Evolutionary conservation across 2,888 invertebrate species (phyloP).

Genomic region (Spisula subtruncata): DNA sequence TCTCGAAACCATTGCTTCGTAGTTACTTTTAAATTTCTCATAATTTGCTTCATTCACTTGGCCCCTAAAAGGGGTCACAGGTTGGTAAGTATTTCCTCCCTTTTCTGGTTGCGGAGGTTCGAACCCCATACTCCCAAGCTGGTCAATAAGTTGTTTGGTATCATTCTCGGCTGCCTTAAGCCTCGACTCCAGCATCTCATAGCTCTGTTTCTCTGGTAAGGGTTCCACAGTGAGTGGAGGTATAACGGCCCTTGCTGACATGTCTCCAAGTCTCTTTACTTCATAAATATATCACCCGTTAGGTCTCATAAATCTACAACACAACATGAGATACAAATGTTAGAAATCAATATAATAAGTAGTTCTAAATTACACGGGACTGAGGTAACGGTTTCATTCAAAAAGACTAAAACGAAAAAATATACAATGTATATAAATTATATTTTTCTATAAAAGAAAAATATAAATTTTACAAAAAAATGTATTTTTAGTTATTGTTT

Average conservation of each 20-base stretch:
- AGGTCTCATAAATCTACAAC: neutral
- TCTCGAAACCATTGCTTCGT: constrained; percentile 79
- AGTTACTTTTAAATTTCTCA: constrained; percentile 75
- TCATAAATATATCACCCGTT: neutral
- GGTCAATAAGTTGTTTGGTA: constrained; percentile 78
- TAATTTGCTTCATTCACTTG: constrained; percentile 63
- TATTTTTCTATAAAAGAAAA: too few species aligned
- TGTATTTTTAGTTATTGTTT: too few species aligned
- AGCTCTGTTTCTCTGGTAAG: constrained; percentile 74
- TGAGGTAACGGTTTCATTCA: too few species aligned
- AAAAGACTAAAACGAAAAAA: too few species aligned
- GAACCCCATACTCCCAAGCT: constrained; percentile 78
- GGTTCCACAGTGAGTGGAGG: constrained; percentile 72
- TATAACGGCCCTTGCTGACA: constrained; percentile 74
- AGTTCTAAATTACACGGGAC: too few species aligned
- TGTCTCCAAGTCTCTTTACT: neutral
- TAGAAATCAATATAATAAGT: too few species aligned
- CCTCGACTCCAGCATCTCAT: constrained; percentile 78
- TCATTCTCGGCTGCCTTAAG: constrained; percentile 80
- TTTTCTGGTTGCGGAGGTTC: constrained; percentile 60
- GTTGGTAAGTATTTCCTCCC: constrained; percentile 44
- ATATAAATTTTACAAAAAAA: too few species aligned
- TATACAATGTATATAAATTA: too few species aligned
- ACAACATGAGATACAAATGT: neutral
- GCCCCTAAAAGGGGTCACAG: constrained; percentile 70